Conservation (phyloP, 2,797 vertebrate genomes). For the Columba guinea region DNA sequence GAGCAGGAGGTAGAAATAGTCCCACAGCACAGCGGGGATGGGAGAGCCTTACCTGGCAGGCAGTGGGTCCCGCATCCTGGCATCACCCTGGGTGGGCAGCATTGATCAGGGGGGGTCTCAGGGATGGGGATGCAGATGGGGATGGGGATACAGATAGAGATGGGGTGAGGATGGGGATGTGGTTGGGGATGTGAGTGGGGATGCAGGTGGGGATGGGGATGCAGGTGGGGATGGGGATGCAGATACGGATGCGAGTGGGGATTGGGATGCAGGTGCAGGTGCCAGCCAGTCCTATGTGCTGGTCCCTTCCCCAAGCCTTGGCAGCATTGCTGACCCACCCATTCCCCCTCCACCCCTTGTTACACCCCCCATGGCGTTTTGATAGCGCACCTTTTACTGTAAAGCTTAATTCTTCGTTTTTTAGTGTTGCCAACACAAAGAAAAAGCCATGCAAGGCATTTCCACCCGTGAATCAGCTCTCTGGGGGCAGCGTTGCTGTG, state of each 20-base stretch:
- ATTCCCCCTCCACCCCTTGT: fast-evolving
- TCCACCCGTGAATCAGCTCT: background rate
- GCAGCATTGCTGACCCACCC: background rate
- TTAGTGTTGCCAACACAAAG: background rate
- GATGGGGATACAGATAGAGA: background rate
- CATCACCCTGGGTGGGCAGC: too few species aligned
- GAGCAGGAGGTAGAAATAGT: background rate
- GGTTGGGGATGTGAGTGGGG: background rate
- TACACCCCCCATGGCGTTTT: background rate
- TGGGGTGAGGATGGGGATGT: background rate
- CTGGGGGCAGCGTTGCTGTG: background rate
- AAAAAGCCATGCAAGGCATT: background rate
- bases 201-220: background rate
- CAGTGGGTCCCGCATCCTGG: fast-evolving
- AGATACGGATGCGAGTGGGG: too few species aligned
- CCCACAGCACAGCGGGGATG: background rate
- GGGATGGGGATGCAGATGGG: too few species aligned
- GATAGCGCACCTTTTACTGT: background rate
- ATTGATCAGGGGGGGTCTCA: fast-evolving
- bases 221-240: too few species aligned
- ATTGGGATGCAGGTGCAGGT: background rate
- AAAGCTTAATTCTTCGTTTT: background rate
- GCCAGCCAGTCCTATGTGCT: fast-evolving
- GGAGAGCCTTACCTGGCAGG: too few species aligned
- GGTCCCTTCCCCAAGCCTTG: background rate